Evolutionary conservation across 2,888 invertebrate genomes (phyloP).

Genomic region (Spicauda simplicius): DNA sequence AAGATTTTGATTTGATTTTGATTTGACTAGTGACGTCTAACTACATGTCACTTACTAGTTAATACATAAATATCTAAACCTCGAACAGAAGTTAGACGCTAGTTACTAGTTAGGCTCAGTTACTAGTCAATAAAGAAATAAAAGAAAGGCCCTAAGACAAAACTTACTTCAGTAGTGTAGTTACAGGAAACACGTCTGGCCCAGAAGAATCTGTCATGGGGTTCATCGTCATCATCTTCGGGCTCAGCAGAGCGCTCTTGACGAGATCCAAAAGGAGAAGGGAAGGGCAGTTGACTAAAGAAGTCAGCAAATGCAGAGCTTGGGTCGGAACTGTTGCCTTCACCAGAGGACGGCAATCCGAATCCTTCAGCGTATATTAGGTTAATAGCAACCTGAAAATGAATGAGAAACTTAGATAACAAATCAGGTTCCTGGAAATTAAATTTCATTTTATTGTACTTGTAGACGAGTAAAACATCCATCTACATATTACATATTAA

Average conservation of each 20-base stretch:
- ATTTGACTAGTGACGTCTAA: no score
- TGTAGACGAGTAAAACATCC: no score
- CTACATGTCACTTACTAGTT: no score
- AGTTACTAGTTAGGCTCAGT: no score
- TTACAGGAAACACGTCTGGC: slow-evolving; percentile 44
- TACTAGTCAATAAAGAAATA: no score
- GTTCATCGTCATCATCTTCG: slow-evolving; percentile 29
- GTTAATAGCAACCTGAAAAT: slow-evolving; percentile 48
- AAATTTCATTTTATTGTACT: no score
- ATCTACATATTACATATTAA: no score
- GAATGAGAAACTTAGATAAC: no score
- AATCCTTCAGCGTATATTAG: slow-evolving; percentile 49
- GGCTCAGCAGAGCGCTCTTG: slow-evolving; percentile 22
- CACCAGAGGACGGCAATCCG: slow-evolving; percentile 14
- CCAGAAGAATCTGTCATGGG: slow-evolving; percentile 46
- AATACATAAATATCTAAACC: no score
- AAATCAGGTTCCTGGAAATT: no score
- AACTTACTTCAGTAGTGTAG: slow-evolving; percentile 45
- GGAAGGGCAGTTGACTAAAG: slow-evolving; percentile 9
- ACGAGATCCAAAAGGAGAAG: slow-evolving; percentile 11
- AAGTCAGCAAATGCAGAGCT: slow-evolving; percentile 15
- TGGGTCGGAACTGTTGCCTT: background rate
- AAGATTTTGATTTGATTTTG: no score
- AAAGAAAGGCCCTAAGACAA: background rate
- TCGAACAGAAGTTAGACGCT: no score